Conservation (phyloP, 2,113 vertebrate species). For the Halichoerus grypus region DNA sequence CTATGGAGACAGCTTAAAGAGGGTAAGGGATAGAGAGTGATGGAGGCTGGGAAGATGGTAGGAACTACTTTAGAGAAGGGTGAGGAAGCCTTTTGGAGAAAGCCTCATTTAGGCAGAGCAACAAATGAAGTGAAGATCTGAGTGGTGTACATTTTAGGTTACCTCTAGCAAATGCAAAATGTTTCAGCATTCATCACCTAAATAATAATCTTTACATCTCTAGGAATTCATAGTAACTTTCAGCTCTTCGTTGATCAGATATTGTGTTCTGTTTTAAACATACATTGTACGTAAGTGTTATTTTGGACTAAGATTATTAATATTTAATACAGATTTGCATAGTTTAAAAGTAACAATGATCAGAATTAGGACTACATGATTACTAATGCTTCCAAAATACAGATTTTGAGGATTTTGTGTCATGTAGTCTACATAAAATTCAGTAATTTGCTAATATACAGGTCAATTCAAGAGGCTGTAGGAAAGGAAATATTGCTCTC, state of each 20-base stretch:
- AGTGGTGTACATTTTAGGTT: neutral
- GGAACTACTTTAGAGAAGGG: neutral
- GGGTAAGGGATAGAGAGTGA: neutral
- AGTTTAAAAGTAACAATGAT: neutral
- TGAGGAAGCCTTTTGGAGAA: neutral
- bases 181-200: neutral
- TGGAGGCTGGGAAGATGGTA: neutral
- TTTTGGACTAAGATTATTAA: neutral
- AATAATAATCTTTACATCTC: neutral
- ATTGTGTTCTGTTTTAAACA: neutral
- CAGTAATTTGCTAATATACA: neutral
- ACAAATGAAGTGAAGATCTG: neutral
- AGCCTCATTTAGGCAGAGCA: neutral
- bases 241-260: neutral
- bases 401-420: conserved; percentile 1
- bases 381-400: neutral
- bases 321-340: conserved; percentile 14
- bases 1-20: neutral
- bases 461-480: neutral
- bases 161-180: neutral
- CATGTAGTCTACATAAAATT: conserved; percentile 12
- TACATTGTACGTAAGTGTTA: neutral
- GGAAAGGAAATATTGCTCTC: neutral
- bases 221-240: neutral
- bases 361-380: neutral